Evolutionary conservation across 2,888 invertebrate genomes (phyloP).

Genomic region (Cerastis leucographa): DNA sequence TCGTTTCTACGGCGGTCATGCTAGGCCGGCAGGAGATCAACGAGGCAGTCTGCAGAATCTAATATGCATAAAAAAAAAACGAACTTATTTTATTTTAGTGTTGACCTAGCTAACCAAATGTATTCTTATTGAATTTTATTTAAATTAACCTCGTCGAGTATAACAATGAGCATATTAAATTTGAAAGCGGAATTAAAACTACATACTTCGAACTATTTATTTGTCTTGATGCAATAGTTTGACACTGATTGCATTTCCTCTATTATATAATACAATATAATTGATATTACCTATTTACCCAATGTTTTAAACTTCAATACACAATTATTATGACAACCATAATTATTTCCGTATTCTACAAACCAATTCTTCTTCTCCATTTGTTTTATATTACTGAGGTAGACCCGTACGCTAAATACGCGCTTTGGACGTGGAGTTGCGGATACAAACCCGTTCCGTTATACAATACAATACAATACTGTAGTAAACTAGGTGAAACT

Average conservation of each 20-base stretch:
- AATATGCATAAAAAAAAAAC: neutral
- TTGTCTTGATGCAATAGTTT: conserved; percentile 21
- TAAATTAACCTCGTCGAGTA: neutral
- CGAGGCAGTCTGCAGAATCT: neutral
- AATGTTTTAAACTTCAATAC: conserved; percentile 17
- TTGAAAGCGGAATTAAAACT: conserved; percentile 19
- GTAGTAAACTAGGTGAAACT: neutral
- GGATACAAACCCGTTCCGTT: no score
- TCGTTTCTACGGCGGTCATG: no score
- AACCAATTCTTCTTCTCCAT: neutral
- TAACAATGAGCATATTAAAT: conserved; percentile 5
- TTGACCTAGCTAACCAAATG: conserved; percentile 8
- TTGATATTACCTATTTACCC: conserved; percentile 10
- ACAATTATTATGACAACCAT: neutral
- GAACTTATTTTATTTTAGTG: conserved; percentile 1
- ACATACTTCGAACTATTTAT: conserved; percentile 15
- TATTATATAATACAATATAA: conserved; percentile 32
- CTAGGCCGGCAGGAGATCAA: no score
- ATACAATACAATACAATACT: no score
- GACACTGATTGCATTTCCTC: conserved; percentile 42
- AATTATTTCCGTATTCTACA: neutral
- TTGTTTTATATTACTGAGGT: neutral
- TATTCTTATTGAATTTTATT: conserved; percentile 3
- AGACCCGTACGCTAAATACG: no score
- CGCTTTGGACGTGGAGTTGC: no score